Base-by-base conservation (phyloP, 2,113 vertebrate genomes). In the Bufo bufo region DNA sequence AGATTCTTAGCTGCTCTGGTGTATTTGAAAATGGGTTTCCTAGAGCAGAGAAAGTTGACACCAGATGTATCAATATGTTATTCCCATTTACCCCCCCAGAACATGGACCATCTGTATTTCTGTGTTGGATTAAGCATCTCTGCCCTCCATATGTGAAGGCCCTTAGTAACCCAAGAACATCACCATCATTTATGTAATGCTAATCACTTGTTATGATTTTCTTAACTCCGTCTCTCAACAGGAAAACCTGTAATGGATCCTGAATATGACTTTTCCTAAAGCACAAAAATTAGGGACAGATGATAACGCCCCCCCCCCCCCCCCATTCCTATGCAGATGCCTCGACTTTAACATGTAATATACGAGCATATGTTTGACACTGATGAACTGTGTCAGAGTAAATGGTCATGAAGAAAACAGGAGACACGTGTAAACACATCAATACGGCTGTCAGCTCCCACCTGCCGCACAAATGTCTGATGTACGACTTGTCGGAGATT, bases 141-240 rank as follows among this genome's bases (percentile, higher is more conserved):
- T 16, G 50, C 33, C n/a, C 14, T 1, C 50, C 49, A 54, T 4
- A 16, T 80, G 54, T 80, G n/a, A 33, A 43, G 23, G 54, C 2
- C 49, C 13, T 9, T 23, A 19, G 23, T 13, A 56, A 56, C 52
- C 52, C 75, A 4, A n/a, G 3, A 58, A 23, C 77, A 33, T 16
- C 3, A 4, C 52, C 17, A 14, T 11, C 78, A 8, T 2, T 14
- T 43, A 59, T 59, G 19, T 4, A 3, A 23, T 81, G n/a, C 20
- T 80, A 80, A 81, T 81, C 23, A 45, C 49, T 81, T 81, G 54
- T 61, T 59, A 81, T 45, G 54, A 81, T 61, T 45, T 59, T 45
- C 33, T 8, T 81, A 58, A 4, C 56, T 19, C 3, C 56, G 47
- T 54, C 77, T 79, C 4, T 54, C 75, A 78, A n/a, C 75, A 56